A percentile compares a stretch with the other conserved stretches of the same genome.
Conservation (phyloP, 2,888 invertebrate species). For the Rhamnusium bicolor region DNA sequence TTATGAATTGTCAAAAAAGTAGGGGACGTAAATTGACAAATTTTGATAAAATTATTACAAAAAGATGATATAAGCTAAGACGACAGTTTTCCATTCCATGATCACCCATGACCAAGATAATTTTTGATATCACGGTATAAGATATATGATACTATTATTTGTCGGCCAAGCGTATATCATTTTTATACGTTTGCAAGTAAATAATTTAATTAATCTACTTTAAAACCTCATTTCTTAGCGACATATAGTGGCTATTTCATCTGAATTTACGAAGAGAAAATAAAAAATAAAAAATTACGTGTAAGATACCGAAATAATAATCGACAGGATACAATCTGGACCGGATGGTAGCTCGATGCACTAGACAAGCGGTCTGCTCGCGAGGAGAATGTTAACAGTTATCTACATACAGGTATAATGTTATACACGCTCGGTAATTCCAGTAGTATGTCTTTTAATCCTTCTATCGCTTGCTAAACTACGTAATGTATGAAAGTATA, state of each 20-base stretch:
- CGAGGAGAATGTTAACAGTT: neutral
- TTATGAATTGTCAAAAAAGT: no score
- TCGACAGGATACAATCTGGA: neutral
- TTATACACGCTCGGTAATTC: neutral
- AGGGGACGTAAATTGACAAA: no score
- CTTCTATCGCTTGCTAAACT: neutral
- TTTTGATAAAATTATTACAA: no score
- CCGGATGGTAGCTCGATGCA: neutral
- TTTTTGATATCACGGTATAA: no score
- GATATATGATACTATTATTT: no score
- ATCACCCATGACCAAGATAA: no score
- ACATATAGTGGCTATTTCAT: neutral
- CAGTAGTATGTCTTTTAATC: neutral
- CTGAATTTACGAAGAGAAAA: neutral
- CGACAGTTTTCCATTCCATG: no score
- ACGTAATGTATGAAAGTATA: neutral
- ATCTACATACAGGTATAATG: neutral
- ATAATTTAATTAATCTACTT: no score
- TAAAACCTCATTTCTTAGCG: neutral
- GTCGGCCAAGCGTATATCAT: no score
- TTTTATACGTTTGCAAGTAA: no score
- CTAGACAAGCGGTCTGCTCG: neutral
- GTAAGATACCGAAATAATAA: neutral
- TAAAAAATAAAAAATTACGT: neutral
- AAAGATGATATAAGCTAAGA: no score